Conservation (phyloP, 2,113 vertebrate species). For the Clarias gariepinus region DNA sequence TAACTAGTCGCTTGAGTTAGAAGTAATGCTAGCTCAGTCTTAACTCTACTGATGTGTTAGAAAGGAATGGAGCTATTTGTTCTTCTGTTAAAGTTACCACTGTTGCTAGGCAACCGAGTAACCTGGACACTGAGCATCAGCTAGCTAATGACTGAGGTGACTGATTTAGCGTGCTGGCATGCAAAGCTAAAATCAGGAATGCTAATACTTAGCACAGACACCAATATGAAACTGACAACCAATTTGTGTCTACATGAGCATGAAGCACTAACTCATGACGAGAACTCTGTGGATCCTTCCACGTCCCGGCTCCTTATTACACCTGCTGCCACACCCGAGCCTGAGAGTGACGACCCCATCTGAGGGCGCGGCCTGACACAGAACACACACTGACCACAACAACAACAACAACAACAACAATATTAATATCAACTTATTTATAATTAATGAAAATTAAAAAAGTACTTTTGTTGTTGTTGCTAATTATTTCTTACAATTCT, state of each 20-base stretch:
- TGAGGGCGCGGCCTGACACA: too few species aligned
- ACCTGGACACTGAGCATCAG: background rate
- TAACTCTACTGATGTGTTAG: background rate
- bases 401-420: too few species aligned
- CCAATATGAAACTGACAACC: background rate
- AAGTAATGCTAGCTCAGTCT: background rate
- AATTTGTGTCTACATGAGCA: background rate
- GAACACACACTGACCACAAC: too few species aligned
- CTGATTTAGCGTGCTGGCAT: background rate
- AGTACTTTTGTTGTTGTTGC: too few species aligned
- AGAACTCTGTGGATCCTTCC: background rate
- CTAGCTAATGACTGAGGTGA: background rate
- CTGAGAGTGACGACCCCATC: too few species aligned
- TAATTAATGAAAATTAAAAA: background rate
- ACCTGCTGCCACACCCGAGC: background rate
- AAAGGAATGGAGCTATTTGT: background rate
- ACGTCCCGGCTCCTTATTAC: background rate
- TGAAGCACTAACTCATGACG: background rate
- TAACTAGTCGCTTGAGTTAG: background rate
- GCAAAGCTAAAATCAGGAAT: background rate
- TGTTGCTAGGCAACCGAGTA: background rate
- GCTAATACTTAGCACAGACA: background rate
- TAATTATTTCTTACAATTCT: too few species aligned
- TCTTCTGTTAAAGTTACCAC: background rate
- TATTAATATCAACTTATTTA: background rate